Base-by-base conservation (phyloP, 2,888 invertebrate genomes). In the Drosophila anomelani region DNA sequence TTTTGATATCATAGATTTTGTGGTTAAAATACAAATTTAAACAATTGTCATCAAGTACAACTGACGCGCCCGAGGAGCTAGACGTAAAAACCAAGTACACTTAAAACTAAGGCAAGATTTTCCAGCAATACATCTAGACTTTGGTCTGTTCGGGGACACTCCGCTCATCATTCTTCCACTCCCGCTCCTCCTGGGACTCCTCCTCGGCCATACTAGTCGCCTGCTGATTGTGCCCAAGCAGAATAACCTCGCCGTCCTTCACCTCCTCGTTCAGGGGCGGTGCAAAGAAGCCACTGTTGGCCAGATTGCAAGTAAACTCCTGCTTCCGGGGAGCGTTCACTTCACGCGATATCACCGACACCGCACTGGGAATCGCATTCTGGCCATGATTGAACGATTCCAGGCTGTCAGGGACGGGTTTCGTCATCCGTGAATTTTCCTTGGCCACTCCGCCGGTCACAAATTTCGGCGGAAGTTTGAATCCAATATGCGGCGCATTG, bases 401-500 rank as follows among this genome's bases (percentile, higher is more conserved):
- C 7, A 83, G 10, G 9, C 12, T 23, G 1, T 36, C 3, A 0
- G 36, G 13, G 0, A 26, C 13, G 29, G 47, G 34, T 0, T 67
- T 46, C 12, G 55, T n/a, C 4, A 4, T 39, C 5, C 36, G 55
- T 0, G 58, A 39, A 1, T 51, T 15, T 9, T 54, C n/a, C 17
- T n/a, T 36, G 4, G 15, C 10, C 2, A 23, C 34, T 12, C 15
- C 26, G 47, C 4, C 44, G 26, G 12, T n/a, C 2, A 44, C 8
- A 0, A 36, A 10, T 4, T 17, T 23, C 1, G 29, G 20, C 8
- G 69, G 69, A 3, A 61, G 44, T 2, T 59, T 68, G 13, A 79
- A 88, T 0, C 73, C 81, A 2, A 85, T 67, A 29, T 47, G 69
- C 0, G 84, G 87, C 9, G 64, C 62, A 55, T 85, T 84, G 9